Conservation (phyloP, 1,140 invertebrate species). For the Delia radicum region DNA sequence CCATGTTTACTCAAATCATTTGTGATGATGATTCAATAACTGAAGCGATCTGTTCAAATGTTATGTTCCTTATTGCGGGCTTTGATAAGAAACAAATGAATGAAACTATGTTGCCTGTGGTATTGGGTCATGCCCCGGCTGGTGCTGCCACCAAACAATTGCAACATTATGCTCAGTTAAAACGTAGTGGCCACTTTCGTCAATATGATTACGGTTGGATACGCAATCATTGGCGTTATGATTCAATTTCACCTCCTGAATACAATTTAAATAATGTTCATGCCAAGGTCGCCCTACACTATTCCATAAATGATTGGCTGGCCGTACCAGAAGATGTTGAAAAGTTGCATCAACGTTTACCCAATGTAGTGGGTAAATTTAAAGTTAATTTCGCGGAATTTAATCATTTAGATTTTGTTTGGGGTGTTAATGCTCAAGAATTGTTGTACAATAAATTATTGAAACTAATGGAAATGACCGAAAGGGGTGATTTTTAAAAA, state of each 20-base stretch:
- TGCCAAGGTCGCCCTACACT: slow-evolving; percentile 66
- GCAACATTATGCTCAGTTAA: slow-evolving; percentile 68
- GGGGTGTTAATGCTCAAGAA: slow-evolving; percentile 57
- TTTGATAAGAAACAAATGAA: slow-evolving; percentile 62
- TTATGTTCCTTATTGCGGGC: slow-evolving; percentile 62
- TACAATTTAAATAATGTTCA: slow-evolving; percentile 63
- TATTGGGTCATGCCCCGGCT: slow-evolving; percentile 74
- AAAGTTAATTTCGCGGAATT: slow-evolving; percentile 56
- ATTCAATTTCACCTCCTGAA: slow-evolving; percentile 60
- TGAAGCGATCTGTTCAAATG: slow-evolving; percentile 60
- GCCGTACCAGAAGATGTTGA: slow-evolving; percentile 59
- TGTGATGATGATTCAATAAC: slow-evolving; percentile 57
- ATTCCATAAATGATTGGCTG: slow-evolving; percentile 65
- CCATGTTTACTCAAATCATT: slow-evolving; percentile 49
- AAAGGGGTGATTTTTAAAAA: slow-evolving; percentile 16
- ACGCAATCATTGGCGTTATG: slow-evolving; percentile 57
- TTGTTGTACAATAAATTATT: slow-evolving; percentile 57
- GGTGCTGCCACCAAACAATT: slow-evolving; percentile 77
- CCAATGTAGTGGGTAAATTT: slow-evolving; percentile 56
- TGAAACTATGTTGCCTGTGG: slow-evolving; percentile 68
- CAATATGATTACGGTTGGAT: slow-evolving; percentile 57
- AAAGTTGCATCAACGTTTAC: slow-evolving; percentile 51
- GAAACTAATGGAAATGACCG: slow-evolving; percentile 46
- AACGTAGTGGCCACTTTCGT: slow-evolving; percentile 56
- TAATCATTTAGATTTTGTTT: slow-evolving; percentile 64